Evolutionary conservation across 2,797 vertebrate genomes (phyloP).

Genomic region (Petrocephalus schoutedeni): DNA sequence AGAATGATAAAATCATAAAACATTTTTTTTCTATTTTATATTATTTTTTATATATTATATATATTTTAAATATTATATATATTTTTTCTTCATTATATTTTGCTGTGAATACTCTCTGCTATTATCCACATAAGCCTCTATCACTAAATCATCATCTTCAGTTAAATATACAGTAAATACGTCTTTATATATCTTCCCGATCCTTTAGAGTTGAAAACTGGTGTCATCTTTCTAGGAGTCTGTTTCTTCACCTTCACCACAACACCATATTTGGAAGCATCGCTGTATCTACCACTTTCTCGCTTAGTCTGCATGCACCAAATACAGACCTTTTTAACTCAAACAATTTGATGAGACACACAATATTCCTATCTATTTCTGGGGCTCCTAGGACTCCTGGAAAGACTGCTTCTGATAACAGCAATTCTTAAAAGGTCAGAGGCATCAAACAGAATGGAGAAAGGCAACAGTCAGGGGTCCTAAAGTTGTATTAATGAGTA

Average conservation of each 20-base stretch:
- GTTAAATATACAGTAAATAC: background rate
- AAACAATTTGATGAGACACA: conserved; percentile 42
- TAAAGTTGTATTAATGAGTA: conserved; percentile 77
- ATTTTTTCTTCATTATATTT: background rate
- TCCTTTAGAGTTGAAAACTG: background rate
- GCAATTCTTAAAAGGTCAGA: conserved; percentile 70
- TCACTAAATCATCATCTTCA: background rate
- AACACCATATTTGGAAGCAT: background rate
- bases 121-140: background rate
- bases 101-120: background rate
- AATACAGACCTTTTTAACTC: conserved; percentile 35
- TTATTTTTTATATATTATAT: background rate
- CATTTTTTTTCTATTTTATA: too few species aligned
- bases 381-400: conserved; percentile 45
- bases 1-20: background rate
- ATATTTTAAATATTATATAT: background rate
- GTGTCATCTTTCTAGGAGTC: background rate
- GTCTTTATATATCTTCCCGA: background rate
- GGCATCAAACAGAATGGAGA: conserved; percentile 65
- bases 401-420: conserved; percentile 59
- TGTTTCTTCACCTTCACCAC: background rate
- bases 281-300: background rate
- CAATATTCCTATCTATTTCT: conserved; percentile 52
- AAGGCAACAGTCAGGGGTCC: conserved; percentile 59
- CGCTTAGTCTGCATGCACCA: background rate